Percentiles rank a stretch among this genome's conserved stretches.
Evolutionary conservation across 1,140 invertebrate genomes (phyloP).

Genomic region (Rhagoletis pomonella): DNA sequence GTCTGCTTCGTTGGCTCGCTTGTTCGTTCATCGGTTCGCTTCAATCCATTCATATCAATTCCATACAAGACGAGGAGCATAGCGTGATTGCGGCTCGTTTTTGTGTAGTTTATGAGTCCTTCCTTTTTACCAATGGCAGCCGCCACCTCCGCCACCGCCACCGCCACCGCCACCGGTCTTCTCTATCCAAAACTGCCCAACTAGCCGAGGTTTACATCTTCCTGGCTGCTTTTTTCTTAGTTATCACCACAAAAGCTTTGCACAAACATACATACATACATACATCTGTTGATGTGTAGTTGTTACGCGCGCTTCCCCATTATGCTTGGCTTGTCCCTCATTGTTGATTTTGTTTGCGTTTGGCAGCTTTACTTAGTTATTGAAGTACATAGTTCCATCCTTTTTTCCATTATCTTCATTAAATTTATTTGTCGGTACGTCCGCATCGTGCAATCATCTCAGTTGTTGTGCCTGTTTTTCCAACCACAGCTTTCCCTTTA

Average conservation of each 20-base stretch:
- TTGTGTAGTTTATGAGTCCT: conserved; percentile 23
- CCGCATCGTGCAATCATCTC: conserved; percentile 21
- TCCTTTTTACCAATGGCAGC: background rate
- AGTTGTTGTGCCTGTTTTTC: background rate
- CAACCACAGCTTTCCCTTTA: background rate
- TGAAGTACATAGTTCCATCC: background rate
- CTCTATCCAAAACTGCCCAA: too few relatives aligned
- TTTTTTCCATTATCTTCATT: conserved; percentile 44
- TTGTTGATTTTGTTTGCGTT: background rate
- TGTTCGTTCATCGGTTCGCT: too few relatives aligned
- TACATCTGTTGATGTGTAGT: background rate
- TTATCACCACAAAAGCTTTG: too few relatives aligned
- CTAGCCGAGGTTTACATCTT: background rate
- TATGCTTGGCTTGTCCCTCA: background rate
- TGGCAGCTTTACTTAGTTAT: background rate
- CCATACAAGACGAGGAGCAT: background rate
- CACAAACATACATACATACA: too few relatives aligned
- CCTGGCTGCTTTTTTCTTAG: background rate
- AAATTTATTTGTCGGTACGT: conserved; percentile 36
- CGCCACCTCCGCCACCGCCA: conserved; percentile 11
- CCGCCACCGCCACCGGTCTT: too few relatives aligned
- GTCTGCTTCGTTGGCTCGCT: too few relatives aligned
- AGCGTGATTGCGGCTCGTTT: background rate
- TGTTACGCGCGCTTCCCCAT: background rate
- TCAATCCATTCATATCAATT: background rate